A percentile compares a stretch with the other conserved stretches of the same genome.
Conservation (phyloP, 2,797 vertebrate genomes). For the Hyperoplus lanceolatus region DNA sequence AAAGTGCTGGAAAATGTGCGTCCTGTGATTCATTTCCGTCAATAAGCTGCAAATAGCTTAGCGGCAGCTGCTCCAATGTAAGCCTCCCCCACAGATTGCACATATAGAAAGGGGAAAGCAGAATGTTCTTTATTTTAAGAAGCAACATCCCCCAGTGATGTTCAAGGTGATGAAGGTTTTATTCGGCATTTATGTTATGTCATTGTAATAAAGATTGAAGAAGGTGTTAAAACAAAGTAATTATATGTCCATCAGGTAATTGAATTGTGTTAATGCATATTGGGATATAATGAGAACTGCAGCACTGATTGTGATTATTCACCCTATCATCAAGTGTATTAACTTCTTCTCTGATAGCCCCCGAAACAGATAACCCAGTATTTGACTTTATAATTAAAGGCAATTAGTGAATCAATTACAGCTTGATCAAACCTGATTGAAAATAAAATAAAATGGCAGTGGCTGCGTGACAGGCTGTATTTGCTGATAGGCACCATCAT, state of each 20-base stretch:
- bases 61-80: constrained; percentile 31
- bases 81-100: constrained; percentile 35
- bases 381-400: constrained; percentile 84
- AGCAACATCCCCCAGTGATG: constrained; percentile 21
- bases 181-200: constrained; percentile 40
- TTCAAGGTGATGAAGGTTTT: constrained; percentile 34
- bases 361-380: constrained; percentile 71
- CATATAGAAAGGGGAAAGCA: background rate
- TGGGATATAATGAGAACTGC: constrained; percentile 71
- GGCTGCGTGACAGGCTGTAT: constrained; percentile 48
- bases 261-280: constrained; percentile 65
- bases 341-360: constrained; percentile 74
- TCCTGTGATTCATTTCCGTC: constrained; percentile 61
- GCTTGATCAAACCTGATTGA: constrained; percentile 79
- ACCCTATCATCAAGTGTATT: constrained; percentile 75
- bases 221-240: constrained; percentile 59
- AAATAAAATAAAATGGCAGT: constrained; percentile 73
- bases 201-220: constrained; percentile 64
- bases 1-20: constrained; percentile 53
- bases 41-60: constrained; percentile 54
- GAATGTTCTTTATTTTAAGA: constrained; percentile 18
- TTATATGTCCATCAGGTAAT: constrained; percentile 60
- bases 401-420: constrained; percentile 85
- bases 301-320: constrained; percentile 71
- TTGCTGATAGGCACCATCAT: constrained; percentile 76